Percentiles rank a stretch among this genome's conserved stretches.
Evolutionary conservation across 92 coral and sea anemone species (phyloP).

Genomic region (Scolanthus callimorphus): DNA sequence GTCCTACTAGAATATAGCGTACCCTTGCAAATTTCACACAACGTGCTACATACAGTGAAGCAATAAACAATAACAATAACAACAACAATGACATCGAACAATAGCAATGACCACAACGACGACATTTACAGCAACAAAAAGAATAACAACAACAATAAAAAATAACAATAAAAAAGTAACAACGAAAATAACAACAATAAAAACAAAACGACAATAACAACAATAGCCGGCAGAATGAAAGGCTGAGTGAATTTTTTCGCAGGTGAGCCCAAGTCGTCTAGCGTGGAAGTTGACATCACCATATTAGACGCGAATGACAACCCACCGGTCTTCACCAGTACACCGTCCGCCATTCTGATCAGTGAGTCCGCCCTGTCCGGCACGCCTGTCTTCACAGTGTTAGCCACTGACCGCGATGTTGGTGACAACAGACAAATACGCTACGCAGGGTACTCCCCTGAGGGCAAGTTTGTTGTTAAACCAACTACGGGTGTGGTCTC

Average conservation of each 20-base stretch:
- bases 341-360: slow-evolving; percentile 54
- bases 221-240: too few species aligned
- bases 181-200: too few species aligned
- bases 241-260: too few species aligned
- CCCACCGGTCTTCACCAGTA: slow-evolving; percentile 58
- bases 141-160: too few species aligned
- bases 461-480: slow-evolving; percentile 65
- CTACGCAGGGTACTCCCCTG: slow-evolving; percentile 68
- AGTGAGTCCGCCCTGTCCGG: slow-evolving; percentile 85
- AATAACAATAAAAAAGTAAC: too few species aligned
- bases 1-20: too few species aligned
- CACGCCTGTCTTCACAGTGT: slow-evolving; percentile 78
- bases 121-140: too few species aligned
- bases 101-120: slow-evolving; percentile 1
- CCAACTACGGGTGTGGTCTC: slow-evolving; percentile 73
- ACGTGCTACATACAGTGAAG: too few species aligned
- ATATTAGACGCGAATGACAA: slow-evolving; percentile 84
- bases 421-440: slow-evolving; percentile 53
- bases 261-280: slow-evolving; percentile 85
- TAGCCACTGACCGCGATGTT: slow-evolving; percentile 83
- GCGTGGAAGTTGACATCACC: slow-evolving; percentile 80
- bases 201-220: too few species aligned
- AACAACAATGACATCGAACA: too few species aligned
- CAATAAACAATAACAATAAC: too few species aligned
- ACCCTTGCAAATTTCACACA: too few species aligned